Evolutionary conservation across 2,797 vertebrate species (phyloP).

Genomic region (Pangasius krempfi): DNA sequence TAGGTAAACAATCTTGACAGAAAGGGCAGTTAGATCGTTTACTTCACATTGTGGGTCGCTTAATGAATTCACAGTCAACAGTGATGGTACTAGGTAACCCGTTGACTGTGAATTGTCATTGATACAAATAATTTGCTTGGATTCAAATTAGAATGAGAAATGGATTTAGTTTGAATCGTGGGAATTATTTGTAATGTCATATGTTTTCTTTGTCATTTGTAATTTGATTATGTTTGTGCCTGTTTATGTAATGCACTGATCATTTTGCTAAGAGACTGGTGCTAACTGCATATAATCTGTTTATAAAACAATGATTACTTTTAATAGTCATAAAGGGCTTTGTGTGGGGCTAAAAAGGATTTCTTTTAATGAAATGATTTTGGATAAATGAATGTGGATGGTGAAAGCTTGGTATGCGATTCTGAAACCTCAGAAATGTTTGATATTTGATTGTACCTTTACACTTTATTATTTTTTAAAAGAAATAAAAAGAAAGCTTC

Average conservation of each 20-base stretch:
- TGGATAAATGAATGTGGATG: background rate
- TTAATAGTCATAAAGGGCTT: background rate
- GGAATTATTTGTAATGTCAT: background rate
- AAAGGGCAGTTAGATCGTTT: background rate
- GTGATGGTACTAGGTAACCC: no score
- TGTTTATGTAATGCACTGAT: background rate
- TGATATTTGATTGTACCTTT: background rate
- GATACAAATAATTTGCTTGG: background rate
- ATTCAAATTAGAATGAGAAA: background rate
- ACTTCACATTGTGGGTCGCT: background rate
- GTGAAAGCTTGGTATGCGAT: background rate
- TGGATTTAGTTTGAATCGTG: background rate
- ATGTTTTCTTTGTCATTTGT: background rate
- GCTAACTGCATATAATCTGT: background rate
- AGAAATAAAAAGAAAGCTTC: background rate
- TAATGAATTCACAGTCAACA: background rate
- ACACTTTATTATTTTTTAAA: background rate
- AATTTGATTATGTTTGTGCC: background rate
- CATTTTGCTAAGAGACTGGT: constrained; percentile 1
- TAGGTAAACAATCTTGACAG: constrained; percentile 9
- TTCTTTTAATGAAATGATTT: background rate
- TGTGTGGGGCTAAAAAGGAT: background rate
- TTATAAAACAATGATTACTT: background rate
- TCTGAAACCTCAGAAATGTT: background rate
- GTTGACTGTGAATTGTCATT: background rate